Evolutionary conservation across 2,888 invertebrate species (phyloP), one percentile per base, ranked within the genome.

Genomic region (Melinaea menophilus): DNA sequence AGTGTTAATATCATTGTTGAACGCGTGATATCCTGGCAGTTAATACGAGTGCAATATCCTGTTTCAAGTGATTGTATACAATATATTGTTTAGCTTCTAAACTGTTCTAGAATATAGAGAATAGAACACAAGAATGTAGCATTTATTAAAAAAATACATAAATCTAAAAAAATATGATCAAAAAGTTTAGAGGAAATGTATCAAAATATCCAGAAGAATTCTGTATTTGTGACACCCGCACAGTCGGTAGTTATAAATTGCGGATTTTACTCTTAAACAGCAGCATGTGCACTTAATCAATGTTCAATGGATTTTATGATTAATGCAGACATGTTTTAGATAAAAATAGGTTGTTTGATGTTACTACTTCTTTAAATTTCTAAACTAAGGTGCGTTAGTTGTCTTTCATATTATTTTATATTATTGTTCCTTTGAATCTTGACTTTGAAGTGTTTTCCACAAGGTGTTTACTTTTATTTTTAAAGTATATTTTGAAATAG

Each of bases 251-350:
- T n/a, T n/a, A n/a, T n/a, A n/a, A n/a, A n/a, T n/a, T n/a, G n/a
- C n/a, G n/a, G n/a, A n/a, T n/a, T n/a, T n/a, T n/a, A n/a, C n/a
- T n/a, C n/a, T n/a, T n/a, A n/a, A n/a, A n/a, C n/a, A n/a, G 11
- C 46, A n/a, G 77, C 88, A 89, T 80, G 77, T 88, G 88, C 73
- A 75, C 72, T 84, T 88, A 88, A 90, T 88, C 86, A 86, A 85
- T 82, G 82, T 71, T 73, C 74, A 11, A 46, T n/a, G n/a, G 46
- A 46, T 46, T 46, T n/a, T 4, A 46, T 46, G 46, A 22, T 22
- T 22, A 22, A 22, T 22, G 22, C 46, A 46, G n/a, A 46, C n/a
- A 46, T 46, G 11, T n/a, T n/a, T n/a, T 46, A 46, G 12, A n/a
- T 22, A 22, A 22, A 22, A 22, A 22, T 22, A 22, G 22, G 1